phyloP scores from a whole-genome alignment of 2,888 invertebrate genomes.

The Rhingia rostrata region DNA sequence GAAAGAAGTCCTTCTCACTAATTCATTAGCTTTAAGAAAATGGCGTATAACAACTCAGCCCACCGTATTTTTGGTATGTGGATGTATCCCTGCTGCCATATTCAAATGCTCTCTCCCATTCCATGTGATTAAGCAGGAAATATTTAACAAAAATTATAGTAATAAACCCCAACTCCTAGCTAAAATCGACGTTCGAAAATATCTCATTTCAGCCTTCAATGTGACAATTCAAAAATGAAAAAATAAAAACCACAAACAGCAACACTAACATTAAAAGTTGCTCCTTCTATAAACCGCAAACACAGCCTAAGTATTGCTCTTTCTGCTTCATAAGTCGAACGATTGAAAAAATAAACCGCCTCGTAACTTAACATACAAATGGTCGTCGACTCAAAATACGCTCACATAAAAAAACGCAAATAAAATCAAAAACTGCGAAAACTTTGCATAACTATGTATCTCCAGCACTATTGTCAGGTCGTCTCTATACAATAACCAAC shows the following conservation, averaged over 20 bases:
- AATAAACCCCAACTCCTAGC: too few relatives aligned
- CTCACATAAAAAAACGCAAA: conserved; percentile 70
- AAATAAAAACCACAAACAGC: conserved; percentile 50
- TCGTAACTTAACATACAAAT: conserved; percentile 67
- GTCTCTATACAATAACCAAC: conserved; percentile 3
- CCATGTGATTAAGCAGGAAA: too few relatives aligned
- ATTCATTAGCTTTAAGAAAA: too few relatives aligned
- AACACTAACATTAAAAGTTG: conserved; percentile 53
- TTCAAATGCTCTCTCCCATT: too few relatives aligned
- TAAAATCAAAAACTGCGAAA: conserved; percentile 65
- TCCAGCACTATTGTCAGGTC: conserved; percentile 16
- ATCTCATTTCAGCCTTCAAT: background rate
- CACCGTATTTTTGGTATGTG: too few relatives aligned
- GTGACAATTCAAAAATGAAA: conserved; percentile 47
- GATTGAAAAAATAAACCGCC: conserved; percentile 26
- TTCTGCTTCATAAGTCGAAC: conserved; percentile 53
- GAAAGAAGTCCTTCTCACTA: too few relatives aligned
- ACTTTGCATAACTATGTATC: conserved; percentile 53
- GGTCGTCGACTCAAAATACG: conserved; percentile 44
- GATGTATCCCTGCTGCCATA: too few relatives aligned
- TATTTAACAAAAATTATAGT: too few relatives aligned
- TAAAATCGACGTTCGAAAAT: background rate
- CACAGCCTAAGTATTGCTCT: conserved; percentile 34
- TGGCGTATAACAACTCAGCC: too few relatives aligned
- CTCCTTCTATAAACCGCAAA: conserved; percentile 52